These are phyloP conservation scores for Anthonomus grandis DNA, from an alignment of 1,140 invertebrate species.

Conservation along the genomic window DNA sequence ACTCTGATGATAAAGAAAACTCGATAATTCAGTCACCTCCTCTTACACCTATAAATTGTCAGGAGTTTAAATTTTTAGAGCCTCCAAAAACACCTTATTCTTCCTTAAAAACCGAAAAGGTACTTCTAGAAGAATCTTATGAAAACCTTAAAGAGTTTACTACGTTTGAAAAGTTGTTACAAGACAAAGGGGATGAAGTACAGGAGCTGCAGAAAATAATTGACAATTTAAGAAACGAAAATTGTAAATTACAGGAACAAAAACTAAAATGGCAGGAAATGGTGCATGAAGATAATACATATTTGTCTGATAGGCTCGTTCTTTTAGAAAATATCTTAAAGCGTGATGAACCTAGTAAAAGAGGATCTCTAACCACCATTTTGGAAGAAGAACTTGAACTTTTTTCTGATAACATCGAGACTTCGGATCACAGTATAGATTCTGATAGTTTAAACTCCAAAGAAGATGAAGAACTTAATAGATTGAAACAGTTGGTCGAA, in stretches of 20 bases:
- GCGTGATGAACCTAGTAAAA: no score
- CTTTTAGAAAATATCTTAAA: no score
- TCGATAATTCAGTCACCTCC: not conserved
- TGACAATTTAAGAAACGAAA: conserved; percentile 7
- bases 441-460: no score
- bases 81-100: conserved; percentile 14
- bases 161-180: conserved; percentile 20
- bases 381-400: no score
- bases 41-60: not conserved
- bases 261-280: no score
- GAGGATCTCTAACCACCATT: no score
- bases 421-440: no score
- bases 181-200: conserved; percentile 2
- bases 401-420: no score
- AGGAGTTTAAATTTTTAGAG: conserved; percentile 8
- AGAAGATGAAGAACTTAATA: no score
- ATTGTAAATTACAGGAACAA: conserved; percentile 5
- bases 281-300: no score
- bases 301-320: no score
- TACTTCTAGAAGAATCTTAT: conserved; percentile 24
- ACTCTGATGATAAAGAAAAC: not conserved
- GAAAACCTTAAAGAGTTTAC: conserved; percentile 26
- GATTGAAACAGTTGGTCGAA: no score
- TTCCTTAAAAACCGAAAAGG: conserved; percentile 17
- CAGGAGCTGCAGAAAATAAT: conserved; percentile 3